Evolutionary conservation across 2,888 invertebrate genomes (phyloP), one percentile per base, ranked within the genome.

Genomic region (Zele albiditarsus): DNA sequence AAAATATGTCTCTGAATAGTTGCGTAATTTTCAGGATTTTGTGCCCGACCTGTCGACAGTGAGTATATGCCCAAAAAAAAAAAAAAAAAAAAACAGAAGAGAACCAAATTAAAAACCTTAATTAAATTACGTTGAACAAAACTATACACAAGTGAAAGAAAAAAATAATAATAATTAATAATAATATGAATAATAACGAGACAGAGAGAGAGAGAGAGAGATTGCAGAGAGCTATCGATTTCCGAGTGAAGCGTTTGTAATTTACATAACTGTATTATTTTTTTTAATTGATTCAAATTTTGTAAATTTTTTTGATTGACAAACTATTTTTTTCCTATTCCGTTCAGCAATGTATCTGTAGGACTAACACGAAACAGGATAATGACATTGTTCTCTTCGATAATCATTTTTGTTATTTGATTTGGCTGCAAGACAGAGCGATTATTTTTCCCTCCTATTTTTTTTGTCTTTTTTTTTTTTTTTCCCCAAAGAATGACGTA

Each of bases 11-110:
- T 88, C 85, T 88, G 88, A 88, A 87, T 86, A 86, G 85, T 86
- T 89, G 87, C 85, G 85, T 89, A 85, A 79, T 89, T 90, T 90
- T 89, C 90, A 90, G 90, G 90, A 90, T 86, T 89, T 89, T 90
- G 89, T 89, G 85, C 89, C 90, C 85, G 90, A 89, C 85, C 87
- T 90, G 85, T 85, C 88, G 85, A 90, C 90, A 89, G 90, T 90
- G 90, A 90, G 90, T 90, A 90, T 53, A 20, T 71, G 38, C 25
- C 33, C 57, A 57, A 42, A 86, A 78, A 82, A 82, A 60, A 27
- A 79, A 79, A 77, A 74, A 67, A 31, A 12, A 33, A 14, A 78
- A 78, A 66, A 31, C 5, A 57, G 76, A 65, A 71, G 78, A 74
- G 75, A 77, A 63, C 20, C 20, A 42, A 42, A 42, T 2, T 4